These are phyloP conservation scores for Stramonita haemastoma DNA, from an alignment of 2,888 invertebrate genomes.

Conservation along the genomic window DNA sequence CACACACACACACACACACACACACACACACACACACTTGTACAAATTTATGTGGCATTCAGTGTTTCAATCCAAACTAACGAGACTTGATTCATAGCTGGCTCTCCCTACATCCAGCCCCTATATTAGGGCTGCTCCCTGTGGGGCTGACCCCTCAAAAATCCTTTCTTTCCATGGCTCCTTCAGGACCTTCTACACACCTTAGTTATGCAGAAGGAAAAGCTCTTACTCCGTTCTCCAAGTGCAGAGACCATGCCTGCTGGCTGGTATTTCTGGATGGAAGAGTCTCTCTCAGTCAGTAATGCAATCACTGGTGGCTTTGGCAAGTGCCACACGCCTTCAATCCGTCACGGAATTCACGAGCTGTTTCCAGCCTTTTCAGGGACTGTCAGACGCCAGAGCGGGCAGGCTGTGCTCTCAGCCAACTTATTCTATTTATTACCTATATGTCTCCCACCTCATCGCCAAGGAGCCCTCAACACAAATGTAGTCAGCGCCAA, in stretches of 20 bases:
- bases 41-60: not conserved
- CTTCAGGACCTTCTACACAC: too few species aligned
- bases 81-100: too few species aligned
- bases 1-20: not conserved
- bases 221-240: not conserved
- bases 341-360: constrained; percentile 37
- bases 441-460: constrained; percentile 47
- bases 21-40: not conserved
- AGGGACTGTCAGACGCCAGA: constrained; percentile 34
- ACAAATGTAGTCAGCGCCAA: constrained; percentile 50
- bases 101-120: too few species aligned
- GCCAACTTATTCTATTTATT: constrained; percentile 47
- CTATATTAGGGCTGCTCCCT: too few species aligned
- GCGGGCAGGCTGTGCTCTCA: constrained; percentile 31
- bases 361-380: constrained; percentile 39
- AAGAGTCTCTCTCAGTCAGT: not conserved
- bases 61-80: not conserved
- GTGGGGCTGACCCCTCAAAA: too few species aligned
- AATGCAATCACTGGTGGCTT: constrained; percentile 34
- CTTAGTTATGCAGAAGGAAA: too few species aligned
- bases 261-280: not conserved
- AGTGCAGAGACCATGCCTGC: not conserved
- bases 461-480: constrained; percentile 42
- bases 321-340: constrained; percentile 31
- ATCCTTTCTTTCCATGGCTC: too few species aligned